phyloP scores from a whole-genome alignment of 2,797 vertebrate species.

The Epinephelus awoara region DNA sequence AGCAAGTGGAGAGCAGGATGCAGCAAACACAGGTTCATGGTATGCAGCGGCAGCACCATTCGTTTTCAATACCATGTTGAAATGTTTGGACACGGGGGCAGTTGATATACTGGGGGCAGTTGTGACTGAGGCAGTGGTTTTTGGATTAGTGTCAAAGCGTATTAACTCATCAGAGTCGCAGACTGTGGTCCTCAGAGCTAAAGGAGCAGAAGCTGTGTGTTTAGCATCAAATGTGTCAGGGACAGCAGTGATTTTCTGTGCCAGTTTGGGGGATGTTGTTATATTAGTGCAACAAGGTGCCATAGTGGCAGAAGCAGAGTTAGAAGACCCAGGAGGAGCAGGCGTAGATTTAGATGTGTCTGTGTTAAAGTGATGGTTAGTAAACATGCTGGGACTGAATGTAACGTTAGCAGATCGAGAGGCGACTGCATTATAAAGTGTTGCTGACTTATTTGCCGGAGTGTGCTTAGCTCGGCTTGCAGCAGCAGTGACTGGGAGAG shows the following conservation, averaged over 20 bases:
- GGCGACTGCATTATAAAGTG: constrained; percentile 69
- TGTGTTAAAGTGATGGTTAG: constrained; percentile 36
- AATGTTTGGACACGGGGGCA: constrained; percentile 23
- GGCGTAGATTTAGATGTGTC: neutral
- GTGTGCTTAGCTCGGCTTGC: constrained; percentile 20
- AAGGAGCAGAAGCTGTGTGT: constrained; percentile 16
- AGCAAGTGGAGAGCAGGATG: constrained; percentile 26
- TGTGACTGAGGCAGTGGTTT: constrained; percentile 57
- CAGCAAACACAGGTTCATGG: constrained; percentile 2
- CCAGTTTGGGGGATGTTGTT: constrained; percentile 24
- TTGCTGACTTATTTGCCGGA: constrained; percentile 48
- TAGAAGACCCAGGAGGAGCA: constrained; percentile 23
- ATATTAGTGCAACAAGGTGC: constrained; percentile 4
- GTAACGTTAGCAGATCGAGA: constrained; percentile 61
- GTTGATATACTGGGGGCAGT: constrained; percentile 43
- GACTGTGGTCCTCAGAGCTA: constrained; percentile 13
- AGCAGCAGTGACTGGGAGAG: constrained; percentile 23
- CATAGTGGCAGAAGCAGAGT: neutral
- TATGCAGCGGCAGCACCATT: constrained; percentile 26
- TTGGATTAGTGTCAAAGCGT: constrained; percentile 37
- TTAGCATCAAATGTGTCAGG: neutral
- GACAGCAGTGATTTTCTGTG: constrained; percentile 19
- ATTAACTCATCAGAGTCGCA: constrained; percentile 25
- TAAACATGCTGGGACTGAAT: constrained; percentile 41
- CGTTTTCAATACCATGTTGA: constrained; percentile 21